Conservation (phyloP, 2,797 vertebrate genomes). For the Linurgus olivaceus region DNA sequence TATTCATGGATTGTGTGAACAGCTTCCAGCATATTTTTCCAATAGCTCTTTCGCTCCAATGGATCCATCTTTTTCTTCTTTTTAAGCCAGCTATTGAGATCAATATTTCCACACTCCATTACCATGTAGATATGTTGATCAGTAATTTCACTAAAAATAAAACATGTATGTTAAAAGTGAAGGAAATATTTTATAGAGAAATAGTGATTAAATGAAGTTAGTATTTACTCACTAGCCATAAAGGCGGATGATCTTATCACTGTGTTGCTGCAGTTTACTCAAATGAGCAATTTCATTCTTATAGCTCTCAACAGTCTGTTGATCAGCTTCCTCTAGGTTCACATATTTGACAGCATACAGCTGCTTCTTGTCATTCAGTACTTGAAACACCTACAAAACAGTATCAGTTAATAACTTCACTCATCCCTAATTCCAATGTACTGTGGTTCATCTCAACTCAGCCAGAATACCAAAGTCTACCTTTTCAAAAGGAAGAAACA, state of each 20-base stretch:
- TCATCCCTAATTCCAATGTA: not conserved
- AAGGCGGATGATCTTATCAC: constrained; percentile 95
- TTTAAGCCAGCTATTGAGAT: constrained; percentile 95
- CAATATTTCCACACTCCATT: constrained; percentile 97
- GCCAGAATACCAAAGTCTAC: not conserved
- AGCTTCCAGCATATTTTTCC: constrained; percentile 98
- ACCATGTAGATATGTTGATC: constrained; percentile 92
- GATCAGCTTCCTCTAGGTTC: constrained; percentile 90
- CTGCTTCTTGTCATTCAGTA: constrained; percentile 91
- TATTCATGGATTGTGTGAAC: constrained; percentile 95
- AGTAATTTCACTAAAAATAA: constrained; percentile 87
- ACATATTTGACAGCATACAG: constrained; percentile 93
- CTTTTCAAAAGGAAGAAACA: not conserved
- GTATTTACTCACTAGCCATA: constrained; percentile 88
- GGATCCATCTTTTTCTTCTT: constrained; percentile 90
- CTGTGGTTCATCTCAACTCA: not conserved
- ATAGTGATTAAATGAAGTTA: not conserved
- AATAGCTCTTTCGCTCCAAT: constrained; percentile 93
- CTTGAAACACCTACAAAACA: constrained; percentile 89
- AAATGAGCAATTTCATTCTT: constrained; percentile 96
- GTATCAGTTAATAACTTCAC: not conserved
- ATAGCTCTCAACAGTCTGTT: constrained; percentile 90
- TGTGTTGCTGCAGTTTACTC: constrained; percentile 91
- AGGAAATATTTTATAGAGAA: not conserved
- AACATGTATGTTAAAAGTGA: not conserved